Percentiles rank a stretch among this genome's conserved stretches.
These are phyloP conservation scores for Hydriomena furcata DNA, from an alignment of 2,888 invertebrate species.

Conservation along the genomic window DNA sequence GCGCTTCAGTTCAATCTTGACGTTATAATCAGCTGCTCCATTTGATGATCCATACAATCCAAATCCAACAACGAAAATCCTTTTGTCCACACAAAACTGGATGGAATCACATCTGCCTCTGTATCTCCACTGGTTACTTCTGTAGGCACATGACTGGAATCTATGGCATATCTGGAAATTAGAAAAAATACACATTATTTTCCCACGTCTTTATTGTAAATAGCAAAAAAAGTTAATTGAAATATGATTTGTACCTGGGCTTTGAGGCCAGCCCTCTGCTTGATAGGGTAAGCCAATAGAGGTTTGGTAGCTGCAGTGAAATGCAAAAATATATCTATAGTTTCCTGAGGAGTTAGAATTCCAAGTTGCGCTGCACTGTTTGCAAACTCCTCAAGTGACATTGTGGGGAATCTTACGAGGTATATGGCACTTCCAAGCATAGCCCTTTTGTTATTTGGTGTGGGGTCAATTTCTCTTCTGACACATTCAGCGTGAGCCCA, in stretches of 20 bases:
- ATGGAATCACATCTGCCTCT: constrained; percentile 98
- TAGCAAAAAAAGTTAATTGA: too few relatives aligned
- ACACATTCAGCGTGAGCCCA: constrained; percentile 97
- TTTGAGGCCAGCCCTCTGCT: constrained; percentile 93
- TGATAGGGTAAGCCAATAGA: constrained; percentile 90
- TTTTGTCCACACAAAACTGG: constrained; percentile 97
- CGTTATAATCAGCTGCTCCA: constrained; percentile 97
- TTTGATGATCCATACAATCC: constrained; percentile 98
- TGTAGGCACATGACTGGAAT: constrained; percentile 97
- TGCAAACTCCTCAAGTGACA: constrained; percentile 95
- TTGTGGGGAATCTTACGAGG: constrained; percentile 95
- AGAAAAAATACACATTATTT: neutral
- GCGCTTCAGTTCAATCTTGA: constrained; percentile 96
- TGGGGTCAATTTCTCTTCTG: constrained; percentile 91
- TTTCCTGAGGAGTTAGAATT: constrained; percentile 95
- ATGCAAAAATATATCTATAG: constrained; percentile 96
- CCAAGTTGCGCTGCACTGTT: constrained; percentile 97
- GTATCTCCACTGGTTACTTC: constrained; percentile 98
- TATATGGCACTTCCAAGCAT: constrained; percentile 91
- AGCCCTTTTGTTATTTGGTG: constrained; percentile 90
- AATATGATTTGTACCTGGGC: constrained; percentile 85
- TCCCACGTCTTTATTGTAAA: too few relatives aligned
- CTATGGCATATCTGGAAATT: constrained; percentile 92
- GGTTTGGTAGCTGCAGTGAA: constrained; percentile 96
- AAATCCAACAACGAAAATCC: constrained; percentile 98